A percentile compares a stretch with the other conserved stretches of the same genome.
Evolutionary conservation across 2,888 invertebrate species (phyloP).

Genomic region (Platynereis dumerilii): DNA sequence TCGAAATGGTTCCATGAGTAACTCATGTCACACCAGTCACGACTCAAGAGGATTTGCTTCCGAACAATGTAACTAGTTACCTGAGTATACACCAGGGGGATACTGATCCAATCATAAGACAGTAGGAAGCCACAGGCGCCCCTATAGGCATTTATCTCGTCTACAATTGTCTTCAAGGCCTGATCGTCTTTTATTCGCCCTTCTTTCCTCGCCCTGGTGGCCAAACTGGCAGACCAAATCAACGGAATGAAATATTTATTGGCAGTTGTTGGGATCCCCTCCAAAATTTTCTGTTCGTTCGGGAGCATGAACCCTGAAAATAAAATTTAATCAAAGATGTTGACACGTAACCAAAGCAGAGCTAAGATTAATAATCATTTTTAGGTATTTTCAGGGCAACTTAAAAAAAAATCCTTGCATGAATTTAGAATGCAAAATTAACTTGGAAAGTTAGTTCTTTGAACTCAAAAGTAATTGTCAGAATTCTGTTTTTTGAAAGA

Average conservation of each 20-base stretch:
- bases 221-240: constrained; percentile 70
- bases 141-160: constrained; percentile 84
- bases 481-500: too few relatives aligned
- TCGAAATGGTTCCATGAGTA: too few relatives aligned
- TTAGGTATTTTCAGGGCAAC: too few relatives aligned
- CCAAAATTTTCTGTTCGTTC: constrained; percentile 68
- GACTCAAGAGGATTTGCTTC: too few relatives aligned
- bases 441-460: too few relatives aligned
- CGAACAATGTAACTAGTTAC: constrained; percentile 54
- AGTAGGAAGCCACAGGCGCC: constrained; percentile 50
- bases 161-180: constrained; percentile 88
- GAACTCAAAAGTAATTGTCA: too few relatives aligned
- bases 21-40: too few relatives aligned
- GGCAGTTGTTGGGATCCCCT: constrained; percentile 69
- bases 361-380: too few relatives aligned
- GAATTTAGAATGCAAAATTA: too few relatives aligned
- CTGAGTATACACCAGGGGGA: constrained; percentile 71
- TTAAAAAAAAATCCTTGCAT: too few relatives aligned
- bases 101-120: constrained; percentile 71
- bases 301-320: constrained; percentile 70
- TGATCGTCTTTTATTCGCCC: constrained; percentile 75
- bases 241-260: constrained; percentile 74
- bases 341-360: too few relatives aligned
- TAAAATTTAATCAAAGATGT: neutral
- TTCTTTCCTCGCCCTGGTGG: constrained; percentile 68